These are phyloP conservation scores for Lysandra bellargus DNA, from an alignment of 2,888 invertebrate species.

Conservation along the genomic window DNA sequence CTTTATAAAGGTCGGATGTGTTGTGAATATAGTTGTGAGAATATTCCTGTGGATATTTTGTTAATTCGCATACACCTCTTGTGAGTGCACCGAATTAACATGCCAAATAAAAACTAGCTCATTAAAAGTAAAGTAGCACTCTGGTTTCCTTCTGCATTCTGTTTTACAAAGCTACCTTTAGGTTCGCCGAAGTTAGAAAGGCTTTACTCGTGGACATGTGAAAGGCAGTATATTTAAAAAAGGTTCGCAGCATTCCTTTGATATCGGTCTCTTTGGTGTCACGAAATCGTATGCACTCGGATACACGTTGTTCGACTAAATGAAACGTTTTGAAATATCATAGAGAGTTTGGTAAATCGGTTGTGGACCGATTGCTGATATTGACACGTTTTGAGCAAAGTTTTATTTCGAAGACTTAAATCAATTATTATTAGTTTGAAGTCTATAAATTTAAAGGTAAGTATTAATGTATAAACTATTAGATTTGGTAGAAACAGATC, in stretches of 20 bases:
- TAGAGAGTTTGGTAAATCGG: not conserved
- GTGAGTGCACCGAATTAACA: slow-evolving; percentile 32
- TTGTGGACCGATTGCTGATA: not conserved
- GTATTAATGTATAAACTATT: no score
- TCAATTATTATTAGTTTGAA: no score
- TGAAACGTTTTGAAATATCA: slow-evolving; percentile 23
- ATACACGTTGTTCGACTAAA: slow-evolving; percentile 48
- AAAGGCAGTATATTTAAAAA: slow-evolving; percentile 55
- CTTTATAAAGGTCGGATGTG: slow-evolving; percentile 19
- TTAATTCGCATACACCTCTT: slow-evolving; percentile 30
- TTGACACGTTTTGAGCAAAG: not conserved
- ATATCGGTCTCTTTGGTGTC: slow-evolving; percentile 57
- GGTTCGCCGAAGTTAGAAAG: slow-evolving; percentile 43
- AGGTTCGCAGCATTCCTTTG: slow-evolving; percentile 58
- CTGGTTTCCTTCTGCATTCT: slow-evolving; percentile 31
- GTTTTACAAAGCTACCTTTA: slow-evolving; percentile 44
- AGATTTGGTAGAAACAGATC: no score
- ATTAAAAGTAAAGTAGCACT: slow-evolving; percentile 32
- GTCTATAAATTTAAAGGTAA: no score
- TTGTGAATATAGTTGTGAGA: slow-evolving; percentile 27
- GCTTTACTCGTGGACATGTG: slow-evolving; percentile 51
- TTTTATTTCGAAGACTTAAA: no score
- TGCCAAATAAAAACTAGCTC: slow-evolving; percentile 30
- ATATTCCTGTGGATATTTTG: slow-evolving; percentile 30
- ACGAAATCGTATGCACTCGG: slow-evolving; percentile 54